phyloP scores from a whole-genome alignment of 1,140 invertebrate species.

The Rhizoglyphus robini region DNA sequence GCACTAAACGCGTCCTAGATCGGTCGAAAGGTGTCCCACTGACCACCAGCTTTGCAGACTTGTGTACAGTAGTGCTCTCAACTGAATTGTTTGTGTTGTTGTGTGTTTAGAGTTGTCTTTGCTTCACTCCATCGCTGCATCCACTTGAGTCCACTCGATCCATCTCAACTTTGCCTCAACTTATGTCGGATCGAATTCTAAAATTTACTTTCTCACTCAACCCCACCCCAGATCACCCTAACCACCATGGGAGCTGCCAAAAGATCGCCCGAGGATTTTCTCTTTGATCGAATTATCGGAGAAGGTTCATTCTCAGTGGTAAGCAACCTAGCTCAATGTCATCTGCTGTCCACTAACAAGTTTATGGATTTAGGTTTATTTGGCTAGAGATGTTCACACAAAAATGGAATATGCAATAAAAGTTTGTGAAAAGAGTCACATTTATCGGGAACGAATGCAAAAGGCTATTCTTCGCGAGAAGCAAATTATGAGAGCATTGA shows the following conservation, averaged over 20 bases:
- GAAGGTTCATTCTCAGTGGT: constrained; percentile 92
- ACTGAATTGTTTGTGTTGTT: no score
- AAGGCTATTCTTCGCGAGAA: constrained; percentile 86
- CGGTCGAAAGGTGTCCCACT: no score
- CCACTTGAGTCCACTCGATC: constrained; percentile 1
- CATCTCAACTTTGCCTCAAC: background rate
- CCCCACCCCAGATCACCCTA: background rate
- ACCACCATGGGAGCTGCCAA: constrained; percentile 34
- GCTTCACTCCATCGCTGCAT: background rate
- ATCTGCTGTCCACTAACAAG: background rate
- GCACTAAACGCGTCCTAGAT: no score
- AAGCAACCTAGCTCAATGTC: no score
- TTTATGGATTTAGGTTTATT: constrained; percentile 54
- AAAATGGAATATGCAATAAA: constrained; percentile 89
- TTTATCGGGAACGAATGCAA: constrained; percentile 79
- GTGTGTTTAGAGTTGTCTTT: no score
- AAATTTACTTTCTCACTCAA: background rate
- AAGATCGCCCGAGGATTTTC: constrained; percentile 67
- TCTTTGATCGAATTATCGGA: constrained; percentile 86
- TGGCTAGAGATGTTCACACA: constrained; percentile 78
- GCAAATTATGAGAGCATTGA: constrained; percentile 65
- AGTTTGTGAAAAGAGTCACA: constrained; percentile 83
- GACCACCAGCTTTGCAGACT: no score
- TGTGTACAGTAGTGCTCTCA: no score
- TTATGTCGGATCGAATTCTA: no score